phyloP scores from a whole-genome alignment of 2,888 invertebrate species.

The Orthosia gothica region DNA sequence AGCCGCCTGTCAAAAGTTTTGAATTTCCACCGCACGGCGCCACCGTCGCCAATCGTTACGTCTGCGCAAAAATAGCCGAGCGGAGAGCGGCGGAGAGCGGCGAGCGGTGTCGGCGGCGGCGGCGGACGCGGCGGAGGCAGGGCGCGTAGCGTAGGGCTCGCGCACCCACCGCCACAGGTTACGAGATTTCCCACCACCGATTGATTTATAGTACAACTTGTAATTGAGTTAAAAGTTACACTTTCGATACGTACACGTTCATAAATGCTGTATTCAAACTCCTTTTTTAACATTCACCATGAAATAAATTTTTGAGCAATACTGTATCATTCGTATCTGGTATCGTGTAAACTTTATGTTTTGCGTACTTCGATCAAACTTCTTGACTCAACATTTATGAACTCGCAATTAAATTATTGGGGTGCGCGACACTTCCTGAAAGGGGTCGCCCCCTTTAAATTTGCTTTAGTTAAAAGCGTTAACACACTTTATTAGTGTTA shows the following conservation, averaged over 20 bases:
- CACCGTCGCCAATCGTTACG: conserved; percentile 82
- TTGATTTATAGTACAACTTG: conserved; percentile 89
- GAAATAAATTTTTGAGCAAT: background rate
- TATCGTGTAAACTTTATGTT: conserved; percentile 43
- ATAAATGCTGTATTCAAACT: conserved; percentile 19
- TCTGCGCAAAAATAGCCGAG: conserved; percentile 86
- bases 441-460: conserved; percentile 47
- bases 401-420: conserved; percentile 60
- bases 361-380: conserved; percentile 57
- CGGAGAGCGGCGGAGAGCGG: conserved; percentile 45
- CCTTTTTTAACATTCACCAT: background rate
- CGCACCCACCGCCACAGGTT: conserved; percentile 69
- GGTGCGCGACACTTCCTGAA: conserved; percentile 47
- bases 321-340: conserved; percentile 12
- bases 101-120: conserved; percentile 53
- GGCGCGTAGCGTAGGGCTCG: conserved; percentile 67
- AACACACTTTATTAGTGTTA: conserved; percentile 45
- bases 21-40: conserved; percentile 83
- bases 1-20: conserved; percentile 87
- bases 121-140: conserved; percentile 56
- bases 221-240: conserved; percentile 88
- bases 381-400: conserved; percentile 58
- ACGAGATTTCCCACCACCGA: conserved; percentile 80
- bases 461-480: conserved; percentile 49
- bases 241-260: conserved; percentile 74